Evolutionary conservation across 2,888 invertebrate genomes (phyloP), one percentile per base, ranked within the genome.

Genomic region (Melieria crassipennis): DNA sequence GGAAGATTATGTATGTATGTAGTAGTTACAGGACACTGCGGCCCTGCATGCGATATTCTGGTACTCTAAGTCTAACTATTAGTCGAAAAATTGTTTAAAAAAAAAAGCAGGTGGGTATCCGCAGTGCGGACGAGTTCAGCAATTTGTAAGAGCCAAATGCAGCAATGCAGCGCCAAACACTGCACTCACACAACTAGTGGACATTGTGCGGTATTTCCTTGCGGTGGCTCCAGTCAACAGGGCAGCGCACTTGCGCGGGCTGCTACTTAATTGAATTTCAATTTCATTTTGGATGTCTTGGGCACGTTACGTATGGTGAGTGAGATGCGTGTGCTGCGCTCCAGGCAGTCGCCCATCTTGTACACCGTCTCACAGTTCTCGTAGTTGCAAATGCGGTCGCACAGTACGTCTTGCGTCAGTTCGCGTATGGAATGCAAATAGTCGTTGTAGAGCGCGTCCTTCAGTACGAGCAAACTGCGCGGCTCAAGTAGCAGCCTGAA

Each of bases 261-360:
- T 43, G n/a, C 11, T 42, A 55, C 75, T 80, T 82, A 84, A 72
- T 73, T 82, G 76, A 92, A 89, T 83, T 89, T 91, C 72, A 94
- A 85, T 87, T 92, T 93, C 83, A 94, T 89, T 87, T 91, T 91
- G 69, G 91, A 91, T 56, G 94, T 93, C 88, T 95, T 97, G 58
- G 97, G 97, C 52, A 98, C 97, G 90, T 96, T 93, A 83, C 98
- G 90, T 78, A 98, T 96, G 11, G 98, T 98, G 66, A 98, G 86
- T 11, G 98, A 98, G 76, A 97, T 88, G 80, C 98, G 90, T 6
- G 93, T 94, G 76, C 96, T 88, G 77, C 98, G 90, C 11, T 93
- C 93, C 43, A 95, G 79, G 65, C 84, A 86, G 71, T 91, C 88
- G 52, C 91, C 91, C 69, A 88, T 85, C 16, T 84, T 81, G 85